phyloP scores from a whole-genome alignment of 2,113 vertebrate species.

The Chauna torquata region DNA sequence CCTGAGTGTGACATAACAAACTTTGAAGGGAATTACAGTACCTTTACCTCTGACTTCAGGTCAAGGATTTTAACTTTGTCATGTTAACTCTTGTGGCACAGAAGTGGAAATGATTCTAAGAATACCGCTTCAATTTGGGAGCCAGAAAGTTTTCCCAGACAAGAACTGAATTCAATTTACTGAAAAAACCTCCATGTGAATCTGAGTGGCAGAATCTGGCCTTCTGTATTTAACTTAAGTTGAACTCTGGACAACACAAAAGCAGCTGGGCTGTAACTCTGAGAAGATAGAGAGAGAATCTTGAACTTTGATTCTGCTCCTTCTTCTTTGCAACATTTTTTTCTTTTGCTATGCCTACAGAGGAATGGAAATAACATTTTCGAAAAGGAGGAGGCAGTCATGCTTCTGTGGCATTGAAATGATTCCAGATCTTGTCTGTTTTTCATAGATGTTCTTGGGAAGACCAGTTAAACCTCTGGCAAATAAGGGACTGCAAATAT shows the following conservation, averaged over 20 bases:
- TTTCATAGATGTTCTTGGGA: conserved; percentile 20
- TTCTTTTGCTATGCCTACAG: background rate
- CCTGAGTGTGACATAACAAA: background rate
- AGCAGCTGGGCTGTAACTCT: background rate
- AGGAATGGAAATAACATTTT: conserved; percentile 12
- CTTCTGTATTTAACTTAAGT: background rate
- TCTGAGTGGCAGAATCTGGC: background rate
- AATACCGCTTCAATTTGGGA: background rate
- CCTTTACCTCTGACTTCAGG: background rate
- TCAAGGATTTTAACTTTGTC: background rate
- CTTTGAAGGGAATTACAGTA: background rate
- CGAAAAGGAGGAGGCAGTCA: background rate
- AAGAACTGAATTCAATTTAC: background rate
- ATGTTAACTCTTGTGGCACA: background rate
- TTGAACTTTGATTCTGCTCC: conserved; percentile 1
- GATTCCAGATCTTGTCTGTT: conserved; percentile 13
- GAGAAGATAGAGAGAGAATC: background rate
- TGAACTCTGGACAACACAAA: background rate
- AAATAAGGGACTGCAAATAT: conserved; percentile 21
- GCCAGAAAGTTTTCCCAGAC: background rate
- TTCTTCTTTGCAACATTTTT: background rate
- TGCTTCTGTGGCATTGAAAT: conserved; percentile 21
- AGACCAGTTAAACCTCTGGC: conserved; percentile 17
- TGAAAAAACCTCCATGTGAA: background rate
- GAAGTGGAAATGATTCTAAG: background rate